A percentile compares a stretch with the other conserved stretches of the same genome.
Conservation (phyloP, 2,888 invertebrate genomes). For the Daptonema setosum region DNA sequence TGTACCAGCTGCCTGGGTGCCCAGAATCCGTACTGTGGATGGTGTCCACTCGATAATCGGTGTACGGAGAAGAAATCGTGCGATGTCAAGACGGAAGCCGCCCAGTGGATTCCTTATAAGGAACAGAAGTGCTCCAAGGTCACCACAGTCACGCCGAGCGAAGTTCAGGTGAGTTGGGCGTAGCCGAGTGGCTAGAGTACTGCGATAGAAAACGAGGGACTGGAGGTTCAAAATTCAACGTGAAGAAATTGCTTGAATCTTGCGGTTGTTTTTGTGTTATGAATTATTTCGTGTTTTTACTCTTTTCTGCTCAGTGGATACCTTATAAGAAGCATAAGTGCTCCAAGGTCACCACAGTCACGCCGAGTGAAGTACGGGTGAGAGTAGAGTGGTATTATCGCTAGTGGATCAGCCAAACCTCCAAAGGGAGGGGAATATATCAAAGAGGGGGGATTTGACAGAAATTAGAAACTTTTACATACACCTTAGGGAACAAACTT, state of each 20-base stretch:
- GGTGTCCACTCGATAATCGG: slow-evolving; percentile 87
- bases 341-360: slow-evolving; percentile 74
- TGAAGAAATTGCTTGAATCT: too few species aligned
- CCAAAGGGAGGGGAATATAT: too few species aligned
- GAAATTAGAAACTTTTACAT: too few species aligned
- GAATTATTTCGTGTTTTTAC: too few species aligned
- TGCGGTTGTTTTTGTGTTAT: too few species aligned
- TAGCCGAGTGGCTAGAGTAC: too few species aligned
- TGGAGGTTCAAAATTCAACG: too few species aligned
- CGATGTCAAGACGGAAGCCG: neutral
- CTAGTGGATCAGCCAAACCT: too few species aligned
- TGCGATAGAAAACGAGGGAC: too few species aligned
- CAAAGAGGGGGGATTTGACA: too few species aligned
- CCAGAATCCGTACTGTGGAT: slow-evolving; percentile 86
- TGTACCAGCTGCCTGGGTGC: slow-evolving; percentile 76
- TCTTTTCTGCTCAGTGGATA: slow-evolving; percentile 58
- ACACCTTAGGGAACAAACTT: too few species aligned
- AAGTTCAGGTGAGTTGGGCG: slow-evolving; percentile 45
- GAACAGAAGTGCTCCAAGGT: slow-evolving; percentile 89
- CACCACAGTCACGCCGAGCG: slow-evolving; percentile 66
- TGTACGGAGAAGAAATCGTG: slow-evolving; percentile 16
- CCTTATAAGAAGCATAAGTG: slow-evolving; percentile 84
- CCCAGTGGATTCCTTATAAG: slow-evolving; percentile 76
- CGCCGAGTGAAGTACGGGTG: slow-evolving; percentile 61
- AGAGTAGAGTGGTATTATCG: too few species aligned